Percentiles rank a stretch among this genome's conserved stretches.
phyloP scores from a whole-genome alignment of 2,113 vertebrate genomes.

The Axis porcinus region DNA sequence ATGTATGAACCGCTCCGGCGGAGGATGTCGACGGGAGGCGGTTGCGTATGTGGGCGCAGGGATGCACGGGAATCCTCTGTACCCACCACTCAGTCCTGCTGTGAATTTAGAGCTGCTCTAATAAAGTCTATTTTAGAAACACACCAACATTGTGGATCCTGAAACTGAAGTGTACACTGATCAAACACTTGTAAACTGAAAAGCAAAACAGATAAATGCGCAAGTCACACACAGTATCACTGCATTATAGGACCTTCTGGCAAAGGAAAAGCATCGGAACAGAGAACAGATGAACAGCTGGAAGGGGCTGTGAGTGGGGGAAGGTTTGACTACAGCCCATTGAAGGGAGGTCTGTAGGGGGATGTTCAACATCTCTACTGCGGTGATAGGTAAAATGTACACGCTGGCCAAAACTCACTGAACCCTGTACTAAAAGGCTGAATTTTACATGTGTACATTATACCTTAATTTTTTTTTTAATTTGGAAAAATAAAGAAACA shows the following conservation, averaged over 20 bases:
- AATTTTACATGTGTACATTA: not conserved
- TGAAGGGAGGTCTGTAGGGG: not conserved
- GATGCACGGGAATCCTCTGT: not conserved
- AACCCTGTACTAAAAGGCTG: not conserved
- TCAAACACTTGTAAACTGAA: not conserved
- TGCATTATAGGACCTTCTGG: not conserved
- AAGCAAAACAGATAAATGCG: not conserved
- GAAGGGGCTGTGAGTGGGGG: rapidly evolving
- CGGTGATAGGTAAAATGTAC: not conserved
- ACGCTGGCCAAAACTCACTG: not conserved
- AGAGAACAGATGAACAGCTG: not conserved
- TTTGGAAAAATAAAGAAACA: not conserved
- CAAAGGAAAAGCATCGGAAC: not conserved
- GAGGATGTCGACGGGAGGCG: rapidly evolving
- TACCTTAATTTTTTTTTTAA: not conserved
- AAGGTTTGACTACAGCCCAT: rapidly evolving
- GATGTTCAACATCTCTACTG: not conserved
- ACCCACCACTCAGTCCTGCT: not conserved
- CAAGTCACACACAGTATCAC: not conserved
- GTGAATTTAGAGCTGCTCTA: not conserved
- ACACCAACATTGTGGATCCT: not conserved
- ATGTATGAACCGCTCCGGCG: rapidly evolving
- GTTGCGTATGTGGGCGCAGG: rapidly evolving
- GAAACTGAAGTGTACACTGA: not conserved
- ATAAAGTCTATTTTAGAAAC: not conserved